Percentiles rank a stretch among this genome's conserved stretches.
phyloP scores from a whole-genome alignment of 2,888 invertebrate species.

The Sminthurides aquaticus region DNA sequence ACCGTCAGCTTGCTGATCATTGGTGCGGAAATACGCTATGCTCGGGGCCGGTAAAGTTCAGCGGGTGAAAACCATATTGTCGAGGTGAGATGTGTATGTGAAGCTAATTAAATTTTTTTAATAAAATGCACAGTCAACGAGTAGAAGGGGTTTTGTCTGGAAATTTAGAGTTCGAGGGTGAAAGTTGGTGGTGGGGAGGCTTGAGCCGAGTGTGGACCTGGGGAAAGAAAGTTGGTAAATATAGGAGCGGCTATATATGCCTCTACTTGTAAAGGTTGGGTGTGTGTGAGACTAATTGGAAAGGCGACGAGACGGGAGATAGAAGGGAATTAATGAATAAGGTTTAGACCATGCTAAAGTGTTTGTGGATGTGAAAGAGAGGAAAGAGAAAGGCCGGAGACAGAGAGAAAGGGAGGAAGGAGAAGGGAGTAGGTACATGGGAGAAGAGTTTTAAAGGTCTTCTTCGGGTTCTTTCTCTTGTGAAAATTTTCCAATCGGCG shows the following conservation, averaged over 20 bases:
- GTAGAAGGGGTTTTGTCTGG: not conserved
- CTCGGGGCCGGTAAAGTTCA: no score
- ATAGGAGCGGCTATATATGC: no score
- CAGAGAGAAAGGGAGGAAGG: not conserved
- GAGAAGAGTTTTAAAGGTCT: constrained; percentile 24
- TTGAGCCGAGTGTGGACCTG: no score
- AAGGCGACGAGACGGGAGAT: constrained; percentile 28
- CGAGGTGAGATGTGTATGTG: no score
- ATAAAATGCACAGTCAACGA: constrained; percentile 30
- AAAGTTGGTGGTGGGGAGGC: not conserved
- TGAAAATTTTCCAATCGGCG: constrained; percentile 35
- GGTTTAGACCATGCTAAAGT: constrained; percentile 25
- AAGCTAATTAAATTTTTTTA: constrained; percentile 37
- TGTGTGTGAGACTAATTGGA: constrained; percentile 31
- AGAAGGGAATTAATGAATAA: constrained; percentile 38
- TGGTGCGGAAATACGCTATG: no score
- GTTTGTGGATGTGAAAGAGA: not conserved
- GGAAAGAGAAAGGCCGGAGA: no score
- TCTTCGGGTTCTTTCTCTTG: constrained; percentile 20
- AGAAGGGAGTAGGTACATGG: not conserved
- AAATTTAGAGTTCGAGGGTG: not conserved
- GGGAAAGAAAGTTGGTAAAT: no score
- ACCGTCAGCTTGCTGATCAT: no score
- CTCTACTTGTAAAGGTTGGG: constrained; percentile 6
- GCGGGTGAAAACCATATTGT: no score